phyloP scores from a whole-genome alignment of 2,888 invertebrate species.

The Hydrotaea diabolus region DNA sequence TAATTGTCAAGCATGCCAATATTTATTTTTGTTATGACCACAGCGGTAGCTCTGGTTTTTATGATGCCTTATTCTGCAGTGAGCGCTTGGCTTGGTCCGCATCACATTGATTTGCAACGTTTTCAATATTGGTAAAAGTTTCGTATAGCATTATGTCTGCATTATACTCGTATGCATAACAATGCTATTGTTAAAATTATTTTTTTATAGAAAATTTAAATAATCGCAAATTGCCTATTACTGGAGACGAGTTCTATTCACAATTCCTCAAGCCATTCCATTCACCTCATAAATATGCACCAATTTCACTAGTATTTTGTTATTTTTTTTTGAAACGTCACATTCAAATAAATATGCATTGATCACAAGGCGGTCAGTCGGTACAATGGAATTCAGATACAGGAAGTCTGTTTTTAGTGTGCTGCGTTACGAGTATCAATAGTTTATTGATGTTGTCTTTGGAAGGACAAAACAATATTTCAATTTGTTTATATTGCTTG shows the following conservation, averaged over 20 bases:
- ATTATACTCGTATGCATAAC: neutral
- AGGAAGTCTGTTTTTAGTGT: too few species aligned
- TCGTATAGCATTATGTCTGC: neutral
- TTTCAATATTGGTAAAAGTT: neutral
- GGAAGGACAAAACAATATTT: too few species aligned
- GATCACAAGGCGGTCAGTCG: too few species aligned
- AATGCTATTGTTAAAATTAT: neutral
- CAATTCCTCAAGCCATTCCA: neutral
- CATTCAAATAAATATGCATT: neutral
- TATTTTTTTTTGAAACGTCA: neutral
- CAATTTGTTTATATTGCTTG: too few species aligned
- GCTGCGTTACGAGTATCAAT: too few species aligned
- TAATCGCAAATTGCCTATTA: neutral
- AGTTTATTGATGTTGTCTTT: too few species aligned
- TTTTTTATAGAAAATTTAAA: neutral
- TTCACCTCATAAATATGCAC: neutral
- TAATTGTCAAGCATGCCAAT: neutral
- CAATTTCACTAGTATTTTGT: neutral
- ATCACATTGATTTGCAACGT: neutral
- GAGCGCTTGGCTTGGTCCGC: too few species aligned
- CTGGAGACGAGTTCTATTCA: neutral
- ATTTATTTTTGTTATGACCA: neutral
- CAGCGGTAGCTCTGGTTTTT: too few species aligned
- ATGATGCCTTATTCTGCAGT: neutral
- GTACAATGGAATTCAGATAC: too few species aligned